Percentiles rank a stretch among this genome's conserved stretches.
Conservation (phyloP, 2,113 vertebrate genomes). For the Ceuthmochares aereus region DNA sequence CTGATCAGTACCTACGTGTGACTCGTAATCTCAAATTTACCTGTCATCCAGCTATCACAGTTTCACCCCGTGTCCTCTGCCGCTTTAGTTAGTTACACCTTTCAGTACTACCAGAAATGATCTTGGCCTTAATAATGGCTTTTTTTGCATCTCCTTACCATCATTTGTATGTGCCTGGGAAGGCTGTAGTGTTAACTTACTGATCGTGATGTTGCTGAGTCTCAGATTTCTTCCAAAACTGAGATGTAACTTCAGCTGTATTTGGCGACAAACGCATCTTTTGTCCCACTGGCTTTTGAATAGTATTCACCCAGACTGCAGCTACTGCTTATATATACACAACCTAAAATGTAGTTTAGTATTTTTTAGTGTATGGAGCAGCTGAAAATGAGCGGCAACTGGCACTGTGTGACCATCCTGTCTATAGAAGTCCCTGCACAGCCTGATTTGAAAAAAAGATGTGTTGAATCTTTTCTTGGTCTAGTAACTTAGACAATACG, state of each 20-base stretch:
- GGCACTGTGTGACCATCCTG: background rate
- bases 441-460: background rate
- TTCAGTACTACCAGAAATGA: background rate
- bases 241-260: background rate
- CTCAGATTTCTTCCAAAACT: background rate
- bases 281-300: background rate
- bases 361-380: background rate
- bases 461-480: background rate
- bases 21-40: background rate
- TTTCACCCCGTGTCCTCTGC: background rate
- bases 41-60: background rate
- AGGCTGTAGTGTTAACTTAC: background rate
- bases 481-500: background rate
- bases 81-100: background rate
- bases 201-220: background rate
- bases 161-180: background rate
- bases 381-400: constrained; percentile 10
- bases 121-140: background rate
- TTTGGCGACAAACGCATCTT: background rate
- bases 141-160: background rate
- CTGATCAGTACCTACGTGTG: background rate
- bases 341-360: background rate
- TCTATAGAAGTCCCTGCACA: background rate
- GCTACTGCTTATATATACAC: background rate
- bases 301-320: background rate